A percentile compares a stretch with the other conserved stretches of the same genome.
These are phyloP conservation scores for Odontocolon sp. DNA, from an alignment of 2,888 invertebrate species.

Conservation along the genomic window DNA sequence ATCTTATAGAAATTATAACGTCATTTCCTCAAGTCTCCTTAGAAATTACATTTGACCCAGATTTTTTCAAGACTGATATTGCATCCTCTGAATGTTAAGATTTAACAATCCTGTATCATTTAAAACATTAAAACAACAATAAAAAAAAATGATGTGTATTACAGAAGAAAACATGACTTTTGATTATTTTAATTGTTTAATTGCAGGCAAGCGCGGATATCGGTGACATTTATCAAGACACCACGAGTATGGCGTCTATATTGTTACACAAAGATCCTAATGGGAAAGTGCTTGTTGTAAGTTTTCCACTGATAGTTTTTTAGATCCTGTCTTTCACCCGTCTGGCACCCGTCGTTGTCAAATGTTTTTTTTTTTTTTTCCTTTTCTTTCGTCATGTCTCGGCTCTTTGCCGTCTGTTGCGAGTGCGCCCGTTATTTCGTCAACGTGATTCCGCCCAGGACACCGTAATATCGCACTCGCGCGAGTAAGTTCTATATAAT, in stretches of 20 bases:
- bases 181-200: neutral
- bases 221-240: constrained; percentile 94
- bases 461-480: constrained; percentile 38
- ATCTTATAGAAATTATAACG: too few species aligned
- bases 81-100: too few species aligned
- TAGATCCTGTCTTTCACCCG: constrained; percentile 12
- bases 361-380: constrained; percentile 6
- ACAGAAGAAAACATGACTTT: neutral
- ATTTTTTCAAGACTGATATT: too few species aligned
- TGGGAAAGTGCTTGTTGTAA: constrained; percentile 93
- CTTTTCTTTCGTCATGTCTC: constrained; percentile 45
- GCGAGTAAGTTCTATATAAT: constrained; percentile 36
- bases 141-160: neutral
- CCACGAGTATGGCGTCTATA: constrained; percentile 92
- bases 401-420: constrained; percentile 24
- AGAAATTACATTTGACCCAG: too few species aligned
- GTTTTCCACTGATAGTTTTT: constrained; percentile 75
- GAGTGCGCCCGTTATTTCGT: constrained; percentile 53
- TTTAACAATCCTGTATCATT: too few species aligned
- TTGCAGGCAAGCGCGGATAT: constrained; percentile 85
- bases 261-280: constrained; percentile 91
- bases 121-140: neutral
- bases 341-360: constrained; percentile 1
- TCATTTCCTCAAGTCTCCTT: too few species aligned
- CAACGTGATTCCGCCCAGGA: constrained; percentile 41